Conservation (phyloP, 37 sponge, comb jelly and placozoan species). For the Mnemiopsis leidyi region DNA sequence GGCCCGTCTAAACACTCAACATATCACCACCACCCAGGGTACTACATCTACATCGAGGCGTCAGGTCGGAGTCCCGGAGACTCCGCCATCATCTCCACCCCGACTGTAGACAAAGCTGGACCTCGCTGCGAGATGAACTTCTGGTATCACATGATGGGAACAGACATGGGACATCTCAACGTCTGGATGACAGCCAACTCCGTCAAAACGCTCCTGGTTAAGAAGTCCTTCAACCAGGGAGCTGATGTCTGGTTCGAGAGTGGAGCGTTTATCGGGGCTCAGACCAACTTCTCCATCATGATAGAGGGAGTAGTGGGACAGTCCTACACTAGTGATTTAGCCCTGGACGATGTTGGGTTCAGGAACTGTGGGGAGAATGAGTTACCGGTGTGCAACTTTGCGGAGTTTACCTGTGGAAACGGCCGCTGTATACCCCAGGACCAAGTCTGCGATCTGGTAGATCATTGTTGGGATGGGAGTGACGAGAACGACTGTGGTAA, state of each 20-base stretch:
- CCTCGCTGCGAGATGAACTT: constrained; percentile 43
- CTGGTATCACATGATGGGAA: constrained; percentile 60
- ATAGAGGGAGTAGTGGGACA: constrained; percentile 30
- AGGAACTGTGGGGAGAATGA: constrained; percentile 35
- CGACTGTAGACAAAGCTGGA: neutral
- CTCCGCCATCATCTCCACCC: neutral
- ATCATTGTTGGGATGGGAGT: constrained; percentile 58
- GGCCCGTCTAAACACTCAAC: too few species aligned
- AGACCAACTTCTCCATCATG: constrained; percentile 56
- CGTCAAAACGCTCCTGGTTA: neutral
- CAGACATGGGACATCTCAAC: constrained; percentile 27
- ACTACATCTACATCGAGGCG: constrained; percentile 57
- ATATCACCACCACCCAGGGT: neutral
- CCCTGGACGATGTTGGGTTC: constrained; percentile 58
- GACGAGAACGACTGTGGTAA: constrained; percentile 65
- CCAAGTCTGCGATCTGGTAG: constrained; percentile 12
- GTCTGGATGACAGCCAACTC: neutral
- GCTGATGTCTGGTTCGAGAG: constrained; percentile 63
- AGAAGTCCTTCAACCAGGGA: constrained; percentile 35
- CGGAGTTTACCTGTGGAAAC: constrained; percentile 52
- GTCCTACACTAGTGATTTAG: constrained; percentile 57
- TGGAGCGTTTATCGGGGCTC: constrained; percentile 51
- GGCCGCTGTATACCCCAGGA: constrained; percentile 30
- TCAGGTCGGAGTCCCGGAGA: neutral
- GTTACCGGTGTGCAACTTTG: constrained; percentile 12